Base-by-base conservation (phyloP, 2,888 invertebrate species). In the Leucoma salicis region DNA sequence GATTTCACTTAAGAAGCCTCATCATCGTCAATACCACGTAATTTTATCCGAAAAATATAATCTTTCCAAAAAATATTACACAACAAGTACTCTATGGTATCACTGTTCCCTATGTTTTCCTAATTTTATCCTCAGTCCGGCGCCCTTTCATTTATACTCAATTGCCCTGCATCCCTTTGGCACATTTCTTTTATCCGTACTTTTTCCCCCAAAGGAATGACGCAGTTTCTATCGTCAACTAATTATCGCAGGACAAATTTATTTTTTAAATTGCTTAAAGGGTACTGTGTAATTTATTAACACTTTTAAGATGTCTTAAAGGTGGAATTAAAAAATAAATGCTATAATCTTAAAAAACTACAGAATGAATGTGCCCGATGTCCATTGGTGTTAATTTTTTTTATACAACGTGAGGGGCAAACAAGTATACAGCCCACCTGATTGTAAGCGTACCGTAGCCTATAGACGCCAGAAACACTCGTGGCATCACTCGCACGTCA, bases 131-230 rank as follows among this genome's bases (percentile, higher is more conserved):
- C 71, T 62, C 59, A 64, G 79, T 74, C 78, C 77, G 69, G 72
- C 72, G 79, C 83, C 85, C 85, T 81, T 82, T 82, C 79, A 83
- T 84, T 81, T 76, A 79, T 71, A 73, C 77, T 70, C 82, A 80
- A 86, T 87, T 78, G 83, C 79, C 70, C 71, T 74, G 77, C 78
- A 78, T 79, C 83, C 82, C 82, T 82, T 80, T 78, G 62, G 77
- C 77, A 74, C 79, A 77, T 84, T 88, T 84, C 84, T 85, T 86
- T 85, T 81, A 81, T 81, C 77, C 69, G 56, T 69, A 70, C 70
- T 74, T 79, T 79, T 78, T 70, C 59, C 74, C 74, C 73, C 71
- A 69, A 56, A 76, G 67, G 78, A 82, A 82, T 78, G 76, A 74
- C 68, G 63, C 64, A 74, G 35, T 62, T 62, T 60, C 57, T 70